These are phyloP conservation scores for Empidonax traillii DNA, from an alignment of 2,113 vertebrate species.

Conservation along the genomic window DNA sequence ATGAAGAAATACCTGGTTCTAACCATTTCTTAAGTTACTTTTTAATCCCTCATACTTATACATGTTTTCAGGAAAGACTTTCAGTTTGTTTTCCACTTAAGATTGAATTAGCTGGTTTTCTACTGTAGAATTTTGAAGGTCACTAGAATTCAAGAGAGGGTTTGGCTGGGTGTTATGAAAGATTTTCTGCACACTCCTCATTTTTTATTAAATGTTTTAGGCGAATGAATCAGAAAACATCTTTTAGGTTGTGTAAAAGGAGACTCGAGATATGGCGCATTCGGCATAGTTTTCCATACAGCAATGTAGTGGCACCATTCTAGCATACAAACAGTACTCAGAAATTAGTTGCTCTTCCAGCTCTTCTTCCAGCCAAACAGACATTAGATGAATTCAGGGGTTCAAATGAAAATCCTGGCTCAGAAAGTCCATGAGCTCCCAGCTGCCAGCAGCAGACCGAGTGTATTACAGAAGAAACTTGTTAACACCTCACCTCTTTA, in stretches of 20 bases:
- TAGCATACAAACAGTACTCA: background rate
- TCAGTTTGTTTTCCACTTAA: background rate
- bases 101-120: background rate
- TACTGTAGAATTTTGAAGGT: background rate
- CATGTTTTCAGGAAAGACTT: background rate
- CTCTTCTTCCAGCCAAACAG: background rate
- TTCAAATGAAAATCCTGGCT: background rate
- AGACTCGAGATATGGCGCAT: accelerated
- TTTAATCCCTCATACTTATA: background rate
- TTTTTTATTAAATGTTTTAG: background rate
- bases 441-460: background rate
- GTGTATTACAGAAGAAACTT: background rate
- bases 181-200: background rate
- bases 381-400: background rate
- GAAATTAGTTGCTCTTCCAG: background rate
- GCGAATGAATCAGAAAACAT: background rate
- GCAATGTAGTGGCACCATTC: background rate
- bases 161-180: background rate
- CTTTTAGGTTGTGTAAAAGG: background rate
- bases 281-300: background rate
- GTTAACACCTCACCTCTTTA: background rate
- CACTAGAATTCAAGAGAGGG: background rate
- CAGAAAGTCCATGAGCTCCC: background rate
- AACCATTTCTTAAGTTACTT: background rate
- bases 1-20: background rate